Base-by-base conservation (phyloP, 2,797 vertebrate species). In the Malurus splendens region DNA sequence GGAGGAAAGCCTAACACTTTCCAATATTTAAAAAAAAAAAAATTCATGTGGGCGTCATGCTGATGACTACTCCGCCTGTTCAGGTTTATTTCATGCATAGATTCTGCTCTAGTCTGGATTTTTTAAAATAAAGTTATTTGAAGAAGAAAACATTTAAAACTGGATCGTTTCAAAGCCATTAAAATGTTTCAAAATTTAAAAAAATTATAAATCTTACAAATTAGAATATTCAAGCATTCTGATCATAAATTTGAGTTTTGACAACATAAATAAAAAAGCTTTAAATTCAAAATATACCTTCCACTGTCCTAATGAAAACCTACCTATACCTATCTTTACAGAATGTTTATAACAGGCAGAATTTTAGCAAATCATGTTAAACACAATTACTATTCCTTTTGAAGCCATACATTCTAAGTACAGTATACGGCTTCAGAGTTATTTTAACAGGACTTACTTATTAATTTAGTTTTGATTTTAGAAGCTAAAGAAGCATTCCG, bases 391-490 rank as follows among this genome's bases (percentile, higher is more conserved):
- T 61, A 22, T 55, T 91, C 32, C 56, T 59, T 62, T 39, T 64
- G 38, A 93, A 89, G 41, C 20, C 12, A 22, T 30, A 48, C 15
- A 59, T 39, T 82, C 30, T 38, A 72, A 59, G 13, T 30, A 56
- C 5, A 72, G 11, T 39, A 89, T 47, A 36, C 0, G 2, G 42
- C 12, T 81, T 76, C 6, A 8, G 20, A 55, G 68, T 59, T 67
- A 55, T 73, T 78, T 87, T 45, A 84, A 41, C 7, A 50, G 19
- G 23, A 97, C 97, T 97, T 96, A 98, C 97, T 97, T 54, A 96
- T 56, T 94, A 97, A 95, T 94, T 96, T 97, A 73, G 95, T 95
- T 95, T 96, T 97, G 44, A 97, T 97, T 96, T 97, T 97, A 82
- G 95, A 96, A 80, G 95, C 96, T 90, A 98, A 93, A 84, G 95